Base-by-base conservation (phyloP, 2,797 vertebrate genomes). In the Loriculus beryllinus region DNA sequence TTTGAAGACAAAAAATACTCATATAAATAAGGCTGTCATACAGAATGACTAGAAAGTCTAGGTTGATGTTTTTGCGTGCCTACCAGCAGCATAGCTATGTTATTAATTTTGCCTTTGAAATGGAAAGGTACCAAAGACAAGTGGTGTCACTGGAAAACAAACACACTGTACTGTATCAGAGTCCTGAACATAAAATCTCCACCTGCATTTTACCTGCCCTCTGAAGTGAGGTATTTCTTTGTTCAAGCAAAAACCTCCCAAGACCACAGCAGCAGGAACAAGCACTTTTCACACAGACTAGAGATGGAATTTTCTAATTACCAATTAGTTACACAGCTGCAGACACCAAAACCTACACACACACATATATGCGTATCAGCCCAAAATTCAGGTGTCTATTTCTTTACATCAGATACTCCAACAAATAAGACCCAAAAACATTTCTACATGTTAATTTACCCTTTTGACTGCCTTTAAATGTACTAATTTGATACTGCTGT, bases 11-110 rank as follows among this genome's bases (percentile, higher is more conserved):
- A 74, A 75, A 68, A 9, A 88, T 83, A 81, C 74, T 92, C 70
- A 74, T 20, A 42, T 42, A 91, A 95, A 85, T 60, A 95, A 62
- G 54, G 72, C 42, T 95, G 82, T 78, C 93, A 91, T 37, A 57
- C 47, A 37, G 39, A 75, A 82, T 31, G 72, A 75, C 71, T 31
- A 71, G 39, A 26, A 93, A 93, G 47, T n/a, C 71, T 43, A 20
- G 22, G 8, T 11, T 80, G 64, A 47, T 91, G 86, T 56, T 68
- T 88, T 77, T 75, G 52, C 31, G 72, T 5, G 3, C 75, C 82
- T 70, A 59, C 26, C 69, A 81, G 60, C 42, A 74, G 21, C 8
- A 74, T 5, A 82, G 75, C 49, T 65, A 23, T 10, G 57, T 52
- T 74, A 77, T 68, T 70, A 31, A 74, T 92, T 83, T 43, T 37